These are phyloP conservation scores for Hydrolagus affinis DNA, from an alignment of 2,113 vertebrate species.

Conservation along the genomic window DNA sequence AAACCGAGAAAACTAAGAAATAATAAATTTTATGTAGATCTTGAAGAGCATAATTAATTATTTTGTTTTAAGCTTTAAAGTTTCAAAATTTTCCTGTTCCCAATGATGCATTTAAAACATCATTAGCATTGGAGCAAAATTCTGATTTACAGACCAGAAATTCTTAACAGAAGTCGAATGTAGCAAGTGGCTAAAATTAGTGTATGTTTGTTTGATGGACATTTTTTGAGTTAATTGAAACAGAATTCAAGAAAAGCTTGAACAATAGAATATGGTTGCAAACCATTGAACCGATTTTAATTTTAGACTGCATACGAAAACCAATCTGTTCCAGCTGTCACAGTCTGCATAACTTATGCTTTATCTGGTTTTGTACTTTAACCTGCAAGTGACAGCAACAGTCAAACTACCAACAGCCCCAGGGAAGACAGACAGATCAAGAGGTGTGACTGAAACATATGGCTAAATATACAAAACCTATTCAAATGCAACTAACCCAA, in stretches of 20 bases:
- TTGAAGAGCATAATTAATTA: too few relatives aligned
- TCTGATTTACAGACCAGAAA: too few relatives aligned
- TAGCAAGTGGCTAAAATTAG: too few relatives aligned
- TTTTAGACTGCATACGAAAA: neutral
- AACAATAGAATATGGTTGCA: too few relatives aligned
- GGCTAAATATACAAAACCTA: neutral
- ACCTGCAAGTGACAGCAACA: neutral
- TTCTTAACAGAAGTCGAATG: too few relatives aligned
- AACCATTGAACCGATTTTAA: neutral
- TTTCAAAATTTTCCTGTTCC: too few relatives aligned
- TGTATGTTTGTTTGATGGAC: neutral
- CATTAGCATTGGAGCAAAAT: too few relatives aligned
- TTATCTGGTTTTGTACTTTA: neutral
- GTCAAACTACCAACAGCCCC: neutral
- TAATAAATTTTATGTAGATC: too few relatives aligned
- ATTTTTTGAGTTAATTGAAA: neutral
- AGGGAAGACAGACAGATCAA: neutral
- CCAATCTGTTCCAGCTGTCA: neutral
- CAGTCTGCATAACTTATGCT: constrained; percentile 18
- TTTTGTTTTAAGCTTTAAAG: too few relatives aligned
- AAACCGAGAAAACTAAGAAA: too few relatives aligned
- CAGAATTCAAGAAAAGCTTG: neutral
- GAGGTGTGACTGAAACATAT: neutral
- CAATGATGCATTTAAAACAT: too few relatives aligned
- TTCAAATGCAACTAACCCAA: neutral